A percentile compares a stretch with the other conserved stretches of the same genome.
phyloP scores from a whole-genome alignment of 2,113 vertebrate species.

The Leucopsar rothschildi region DNA sequence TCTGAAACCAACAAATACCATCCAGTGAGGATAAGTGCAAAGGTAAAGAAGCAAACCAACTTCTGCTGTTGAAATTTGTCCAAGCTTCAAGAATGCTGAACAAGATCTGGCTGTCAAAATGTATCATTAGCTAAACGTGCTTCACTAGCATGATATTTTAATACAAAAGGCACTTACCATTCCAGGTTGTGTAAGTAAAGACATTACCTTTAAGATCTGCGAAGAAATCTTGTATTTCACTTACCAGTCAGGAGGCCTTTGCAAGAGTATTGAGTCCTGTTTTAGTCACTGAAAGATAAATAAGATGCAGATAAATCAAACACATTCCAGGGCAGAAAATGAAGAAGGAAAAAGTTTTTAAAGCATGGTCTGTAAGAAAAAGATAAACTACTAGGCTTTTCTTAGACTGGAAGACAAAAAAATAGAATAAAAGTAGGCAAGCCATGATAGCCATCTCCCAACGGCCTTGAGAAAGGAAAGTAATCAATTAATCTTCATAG shows the following conservation, averaged over 20 bases:
- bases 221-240: background rate
- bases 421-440: background rate
- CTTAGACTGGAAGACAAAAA: background rate
- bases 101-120: background rate
- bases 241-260: background rate
- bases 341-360: background rate
- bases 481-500: constrained; percentile 10
- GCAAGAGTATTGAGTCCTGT: rapidly evolving
- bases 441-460: background rate
- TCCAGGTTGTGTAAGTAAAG: background rate
- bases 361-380: background rate
- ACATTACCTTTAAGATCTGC: background rate
- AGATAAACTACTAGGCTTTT: background rate
- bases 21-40: background rate
- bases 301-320: background rate
- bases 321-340: background rate
- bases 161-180: background rate
- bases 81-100: background rate
- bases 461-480: background rate
- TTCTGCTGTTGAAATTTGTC: background rate
- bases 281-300: background rate
- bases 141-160: background rate
- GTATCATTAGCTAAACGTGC: background rate
- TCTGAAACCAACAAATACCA: background rate
- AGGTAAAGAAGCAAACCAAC: background rate